These are phyloP conservation scores for Yponomeuta sedellus DNA, from an alignment of 2,888 invertebrate genomes.

Conservation along the genomic window DNA sequence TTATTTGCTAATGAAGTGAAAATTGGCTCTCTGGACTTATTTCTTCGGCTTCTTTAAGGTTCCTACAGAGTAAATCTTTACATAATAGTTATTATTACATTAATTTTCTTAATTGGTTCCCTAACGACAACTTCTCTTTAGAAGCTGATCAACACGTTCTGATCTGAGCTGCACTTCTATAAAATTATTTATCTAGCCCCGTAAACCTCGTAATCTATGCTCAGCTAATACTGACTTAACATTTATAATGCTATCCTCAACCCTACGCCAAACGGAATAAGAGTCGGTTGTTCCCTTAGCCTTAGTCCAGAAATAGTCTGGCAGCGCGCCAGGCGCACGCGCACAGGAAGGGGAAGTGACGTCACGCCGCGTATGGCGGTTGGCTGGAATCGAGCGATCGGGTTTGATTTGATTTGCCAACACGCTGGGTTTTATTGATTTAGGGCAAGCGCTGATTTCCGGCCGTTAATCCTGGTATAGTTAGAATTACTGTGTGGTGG, in stretches of 20 bases:
- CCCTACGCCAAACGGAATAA: neutral
- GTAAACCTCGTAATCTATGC: neutral
- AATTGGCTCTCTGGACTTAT: no score
- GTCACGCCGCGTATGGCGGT: constrained; percentile 23
- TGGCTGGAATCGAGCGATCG: constrained; percentile 2
- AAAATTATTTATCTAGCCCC: neutral
- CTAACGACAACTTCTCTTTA: no score
- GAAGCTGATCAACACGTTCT: neutral
- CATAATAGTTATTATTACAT: no score
- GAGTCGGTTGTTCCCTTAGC: neutral
- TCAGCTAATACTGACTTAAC: neutral
- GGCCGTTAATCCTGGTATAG: neutral
- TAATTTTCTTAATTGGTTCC: no score
- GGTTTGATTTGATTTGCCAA: constrained; percentile 2
- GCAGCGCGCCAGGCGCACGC: constrained; percentile 40
- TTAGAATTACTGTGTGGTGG: no score
- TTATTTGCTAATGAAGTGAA: no score
- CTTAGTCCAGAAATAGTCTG: constrained; percentile 44
- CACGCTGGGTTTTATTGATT: neutral
- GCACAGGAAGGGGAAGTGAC: constrained; percentile 52
- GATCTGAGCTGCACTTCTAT: neutral
- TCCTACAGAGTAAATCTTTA: no score
- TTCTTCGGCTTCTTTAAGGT: no score
- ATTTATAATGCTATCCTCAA: neutral
- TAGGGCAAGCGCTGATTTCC: neutral